These are phyloP conservation scores for Drosophila sturtevanti DNA, from an alignment of 1,140 invertebrate genomes.

Conservation along the genomic window DNA sequence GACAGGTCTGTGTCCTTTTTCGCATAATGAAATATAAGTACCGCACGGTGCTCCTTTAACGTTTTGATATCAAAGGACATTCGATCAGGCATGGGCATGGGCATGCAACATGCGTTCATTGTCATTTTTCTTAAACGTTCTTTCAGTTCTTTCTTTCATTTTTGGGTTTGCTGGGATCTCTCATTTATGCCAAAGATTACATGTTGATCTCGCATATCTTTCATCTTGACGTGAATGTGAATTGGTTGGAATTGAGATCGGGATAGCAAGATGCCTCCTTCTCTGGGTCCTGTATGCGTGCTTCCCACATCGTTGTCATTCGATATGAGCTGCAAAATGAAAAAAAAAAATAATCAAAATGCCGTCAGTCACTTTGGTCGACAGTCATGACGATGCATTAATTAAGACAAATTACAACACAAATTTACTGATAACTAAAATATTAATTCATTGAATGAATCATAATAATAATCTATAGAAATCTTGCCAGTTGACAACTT, in stretches of 20 bases:
- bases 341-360: constrained; percentile 57
- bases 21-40: constrained; percentile 78
- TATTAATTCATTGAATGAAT: constrained; percentile 54
- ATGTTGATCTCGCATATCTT: constrained; percentile 80
- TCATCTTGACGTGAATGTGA: constrained; percentile 60
- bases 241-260: constrained; percentile 25
- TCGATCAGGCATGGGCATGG: constrained; percentile 46
- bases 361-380: constrained; percentile 60
- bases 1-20: constrained; percentile 72
- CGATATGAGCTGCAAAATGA: constrained; percentile 47
- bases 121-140: constrained; percentile 67
- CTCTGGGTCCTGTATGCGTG: constrained; percentile 54
- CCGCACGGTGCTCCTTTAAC: constrained; percentile 63
- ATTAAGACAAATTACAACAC: constrained; percentile 49
- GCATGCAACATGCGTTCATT: constrained; percentile 75
- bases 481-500: constrained; percentile 46
- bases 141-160: background rate
- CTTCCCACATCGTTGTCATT: constrained; percentile 73
- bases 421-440: constrained; percentile 15
- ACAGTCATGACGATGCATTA: constrained; percentile 65
- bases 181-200: constrained; percentile 77
- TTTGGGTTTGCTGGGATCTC: constrained; percentile 1
- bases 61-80: constrained; percentile 78
- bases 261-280: background rate
- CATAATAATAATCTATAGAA: constrained; percentile 38